Conservation (phyloP, 2,888 invertebrate genomes). For the Pyralis farinalis region DNA sequence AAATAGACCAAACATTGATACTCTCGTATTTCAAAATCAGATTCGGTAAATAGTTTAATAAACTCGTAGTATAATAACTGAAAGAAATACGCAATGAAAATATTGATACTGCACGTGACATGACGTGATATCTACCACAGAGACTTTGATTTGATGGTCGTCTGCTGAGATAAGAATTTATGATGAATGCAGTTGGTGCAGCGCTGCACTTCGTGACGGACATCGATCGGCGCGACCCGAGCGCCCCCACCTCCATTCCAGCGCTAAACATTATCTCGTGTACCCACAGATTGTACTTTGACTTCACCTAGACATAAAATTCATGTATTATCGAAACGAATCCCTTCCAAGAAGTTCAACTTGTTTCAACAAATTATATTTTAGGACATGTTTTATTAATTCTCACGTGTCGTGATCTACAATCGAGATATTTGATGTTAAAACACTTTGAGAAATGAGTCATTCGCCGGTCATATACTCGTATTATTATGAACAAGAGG, state of each 20-base stretch:
- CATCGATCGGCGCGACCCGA: constrained; percentile 57
- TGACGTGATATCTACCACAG: background rate
- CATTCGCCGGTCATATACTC: no score
- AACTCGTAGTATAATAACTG: no score
- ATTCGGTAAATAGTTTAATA: no score
- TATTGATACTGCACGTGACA: no score
- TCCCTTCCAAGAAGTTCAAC: constrained; percentile 7
- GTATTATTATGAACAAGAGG: no score
- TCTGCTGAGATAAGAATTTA: constrained; percentile 12
- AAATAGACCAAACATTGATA: no score
- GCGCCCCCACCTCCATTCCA: constrained; percentile 12
- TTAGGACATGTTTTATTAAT: background rate
- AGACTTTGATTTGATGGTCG: constrained; percentile 4
- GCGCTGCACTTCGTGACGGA: constrained; percentile 56
- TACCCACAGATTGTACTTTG: no score
- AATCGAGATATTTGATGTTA: background rate
- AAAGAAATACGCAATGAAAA: no score
- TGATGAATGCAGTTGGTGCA: constrained; percentile 57
- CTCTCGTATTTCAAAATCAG: no score
- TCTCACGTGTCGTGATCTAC: constrained; percentile 2
- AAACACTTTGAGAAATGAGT: no score
- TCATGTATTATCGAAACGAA: constrained; percentile 10
- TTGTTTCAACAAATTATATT: constrained; percentile 6
- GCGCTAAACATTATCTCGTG: constrained; percentile 50
- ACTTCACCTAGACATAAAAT: no score